Percentiles rank a stretch among this genome's conserved stretches.
Evolutionary conservation across 2,113 vertebrate species (phyloP).

Genomic region (Himantopus leucocephalus): DNA sequence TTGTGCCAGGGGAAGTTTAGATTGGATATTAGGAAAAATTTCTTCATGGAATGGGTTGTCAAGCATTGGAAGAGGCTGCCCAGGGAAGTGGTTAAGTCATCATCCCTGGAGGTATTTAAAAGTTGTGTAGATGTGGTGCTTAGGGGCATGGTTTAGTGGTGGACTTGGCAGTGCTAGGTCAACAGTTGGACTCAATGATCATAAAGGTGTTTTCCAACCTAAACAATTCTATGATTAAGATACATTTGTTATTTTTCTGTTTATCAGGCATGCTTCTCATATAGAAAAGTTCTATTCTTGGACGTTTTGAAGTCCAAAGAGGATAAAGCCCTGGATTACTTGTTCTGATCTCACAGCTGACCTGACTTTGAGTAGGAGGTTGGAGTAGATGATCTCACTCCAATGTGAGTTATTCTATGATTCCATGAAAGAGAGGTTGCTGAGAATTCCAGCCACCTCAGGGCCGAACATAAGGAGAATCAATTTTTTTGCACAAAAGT

Average conservation of each 20-base stretch:
- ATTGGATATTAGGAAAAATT: neutral
- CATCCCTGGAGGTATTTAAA: neutral
- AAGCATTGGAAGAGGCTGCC: neutral
- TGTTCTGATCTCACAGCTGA: neutral
- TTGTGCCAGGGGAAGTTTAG: neutral
- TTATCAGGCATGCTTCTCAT: neutral
- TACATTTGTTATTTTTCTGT: neutral
- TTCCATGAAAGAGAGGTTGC: neutral
- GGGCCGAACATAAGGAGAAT: neutral
- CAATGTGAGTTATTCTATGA: neutral
- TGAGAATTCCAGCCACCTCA: neutral
- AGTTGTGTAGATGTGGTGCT: neutral
- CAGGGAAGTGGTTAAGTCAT: neutral
- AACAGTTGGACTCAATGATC: neutral
- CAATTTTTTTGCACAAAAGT: neutral
- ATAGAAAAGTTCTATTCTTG: neutral
- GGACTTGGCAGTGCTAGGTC: neutral
- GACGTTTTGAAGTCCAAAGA: neutral
- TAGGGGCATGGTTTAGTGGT: neutral
- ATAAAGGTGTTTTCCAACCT: neutral
- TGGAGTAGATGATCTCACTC: neutral
- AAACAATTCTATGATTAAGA: neutral
- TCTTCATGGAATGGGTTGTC: neutral
- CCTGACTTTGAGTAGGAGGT: neutral
- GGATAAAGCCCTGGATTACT: neutral